Evolutionary conservation across 1,140 invertebrate species (phyloP).

Genomic region (Teleopsis dalmanni): DNA sequence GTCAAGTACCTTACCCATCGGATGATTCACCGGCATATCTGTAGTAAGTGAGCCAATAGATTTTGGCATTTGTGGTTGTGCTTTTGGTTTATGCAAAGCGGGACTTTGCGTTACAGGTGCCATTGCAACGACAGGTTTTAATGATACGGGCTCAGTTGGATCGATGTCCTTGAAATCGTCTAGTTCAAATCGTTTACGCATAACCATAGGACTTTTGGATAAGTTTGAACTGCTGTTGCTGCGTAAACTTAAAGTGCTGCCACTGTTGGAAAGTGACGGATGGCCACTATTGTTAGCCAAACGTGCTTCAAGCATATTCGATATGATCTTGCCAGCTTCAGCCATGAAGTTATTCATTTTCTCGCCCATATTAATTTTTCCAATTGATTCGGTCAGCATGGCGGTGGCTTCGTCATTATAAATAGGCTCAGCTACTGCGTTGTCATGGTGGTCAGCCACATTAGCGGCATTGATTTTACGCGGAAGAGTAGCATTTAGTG

Average conservation of each 20-base stretch:
- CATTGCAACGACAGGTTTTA: conserved; percentile 29
- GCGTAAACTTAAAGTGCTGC: conserved; percentile 27
- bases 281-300: conserved; percentile 17
- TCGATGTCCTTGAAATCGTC: conserved; percentile 37
- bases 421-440: background rate
- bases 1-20: conserved; percentile 34
- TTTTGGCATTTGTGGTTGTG: conserved; percentile 16
- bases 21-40: conserved; percentile 29
- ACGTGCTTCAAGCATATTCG: conserved; percentile 37
- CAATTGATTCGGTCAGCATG: conserved; percentile 31
- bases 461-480: conserved; percentile 5
- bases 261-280: conserved; percentile 16
- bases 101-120: background rate
- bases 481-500: conserved; percentile 13
- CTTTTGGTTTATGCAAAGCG: background rate
- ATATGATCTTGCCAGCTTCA: conserved; percentile 39
- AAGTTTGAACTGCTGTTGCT: conserved; percentile 37
- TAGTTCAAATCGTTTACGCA: conserved; percentile 31
- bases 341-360: conserved; percentile 41
- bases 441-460: background rate
- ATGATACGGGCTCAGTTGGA: conserved; percentile 25
- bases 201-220: conserved; percentile 34
- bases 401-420: conserved; percentile 22
- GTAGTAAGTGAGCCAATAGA: conserved; percentile 12
- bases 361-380: conserved; percentile 33